A percentile compares a stretch with the other conserved stretches of the same genome.
phyloP scores from a whole-genome alignment of 2,113 vertebrate species.

The Pseudorectes ferrugineus region DNA sequence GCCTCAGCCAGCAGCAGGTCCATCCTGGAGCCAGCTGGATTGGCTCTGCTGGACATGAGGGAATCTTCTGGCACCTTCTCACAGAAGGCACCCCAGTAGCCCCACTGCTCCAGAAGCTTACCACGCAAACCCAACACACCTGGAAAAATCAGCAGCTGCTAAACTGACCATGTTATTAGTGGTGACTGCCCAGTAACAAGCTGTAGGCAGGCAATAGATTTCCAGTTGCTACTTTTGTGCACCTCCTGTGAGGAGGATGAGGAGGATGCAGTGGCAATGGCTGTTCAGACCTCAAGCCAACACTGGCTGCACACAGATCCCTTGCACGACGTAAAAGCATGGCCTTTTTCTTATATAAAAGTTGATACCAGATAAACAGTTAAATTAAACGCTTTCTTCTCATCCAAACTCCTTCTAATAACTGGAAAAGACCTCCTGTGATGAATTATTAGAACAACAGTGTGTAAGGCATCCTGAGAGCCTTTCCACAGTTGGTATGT shows the following conservation, averaged over 20 bases:
- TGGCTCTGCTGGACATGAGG: neutral
- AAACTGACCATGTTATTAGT: neutral
- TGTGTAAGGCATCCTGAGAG: neutral
- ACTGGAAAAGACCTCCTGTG: neutral
- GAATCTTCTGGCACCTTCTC: neutral
- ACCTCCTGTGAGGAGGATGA: neutral
- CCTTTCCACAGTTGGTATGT: neutral
- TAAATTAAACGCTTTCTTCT: neutral
- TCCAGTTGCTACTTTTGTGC: neutral
- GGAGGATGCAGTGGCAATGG: neutral
- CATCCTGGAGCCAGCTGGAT: neutral
- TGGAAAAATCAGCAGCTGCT: neutral
- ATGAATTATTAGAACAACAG: neutral
- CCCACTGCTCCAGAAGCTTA: neutral
- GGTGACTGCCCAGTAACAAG: too few species aligned
- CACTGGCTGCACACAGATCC: neutral
- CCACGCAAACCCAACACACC: neutral
- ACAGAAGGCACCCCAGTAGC: neutral
- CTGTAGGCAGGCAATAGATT: neutral
- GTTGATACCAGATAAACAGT: neutral
- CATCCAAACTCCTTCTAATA: neutral
- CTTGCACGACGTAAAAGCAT: neutral
- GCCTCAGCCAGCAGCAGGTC: neutral
- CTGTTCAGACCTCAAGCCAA: neutral
- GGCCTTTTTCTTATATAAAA: neutral